phyloP scores from a whole-genome alignment of 2,113 vertebrate species.

The Onychostoma macrolepis region DNA sequence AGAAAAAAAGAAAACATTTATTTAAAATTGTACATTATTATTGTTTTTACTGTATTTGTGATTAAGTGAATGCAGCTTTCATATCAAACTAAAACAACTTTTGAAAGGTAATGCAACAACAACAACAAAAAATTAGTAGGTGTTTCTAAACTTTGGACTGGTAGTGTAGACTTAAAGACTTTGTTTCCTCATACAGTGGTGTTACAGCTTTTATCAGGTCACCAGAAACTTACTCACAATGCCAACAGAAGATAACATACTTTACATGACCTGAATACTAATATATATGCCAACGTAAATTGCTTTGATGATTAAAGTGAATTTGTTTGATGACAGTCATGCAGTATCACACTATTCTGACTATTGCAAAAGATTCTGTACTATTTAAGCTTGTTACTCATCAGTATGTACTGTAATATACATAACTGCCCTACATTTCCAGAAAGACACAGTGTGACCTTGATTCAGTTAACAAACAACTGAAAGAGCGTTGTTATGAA shows the following conservation, averaged over 20 bases:
- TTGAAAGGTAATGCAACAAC: neutral
- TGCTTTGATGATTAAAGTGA: neutral
- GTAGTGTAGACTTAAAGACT: too few species aligned
- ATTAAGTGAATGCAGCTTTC: neutral
- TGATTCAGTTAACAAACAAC: neutral
- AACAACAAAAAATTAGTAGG: neutral
- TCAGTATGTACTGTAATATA: neutral
- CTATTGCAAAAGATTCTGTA: neutral
- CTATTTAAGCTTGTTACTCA: neutral
- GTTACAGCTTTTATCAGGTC: neutral
- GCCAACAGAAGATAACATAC: neutral
- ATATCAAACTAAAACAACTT: neutral
- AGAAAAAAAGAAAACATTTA: neutral
- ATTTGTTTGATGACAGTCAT: neutral
- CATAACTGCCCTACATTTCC: neutral
- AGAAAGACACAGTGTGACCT: neutral
- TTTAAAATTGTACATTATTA: neutral
- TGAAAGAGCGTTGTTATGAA: neutral
- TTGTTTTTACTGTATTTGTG: neutral
- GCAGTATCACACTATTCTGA: neutral
- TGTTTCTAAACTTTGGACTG: neutral
- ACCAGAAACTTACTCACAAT: neutral
- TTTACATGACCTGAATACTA: neutral
- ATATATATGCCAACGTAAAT: neutral
- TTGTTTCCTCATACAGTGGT: neutral